Evolutionary conservation across 2,888 invertebrate species (phyloP).

Genomic region (Leucania comma): DNA sequence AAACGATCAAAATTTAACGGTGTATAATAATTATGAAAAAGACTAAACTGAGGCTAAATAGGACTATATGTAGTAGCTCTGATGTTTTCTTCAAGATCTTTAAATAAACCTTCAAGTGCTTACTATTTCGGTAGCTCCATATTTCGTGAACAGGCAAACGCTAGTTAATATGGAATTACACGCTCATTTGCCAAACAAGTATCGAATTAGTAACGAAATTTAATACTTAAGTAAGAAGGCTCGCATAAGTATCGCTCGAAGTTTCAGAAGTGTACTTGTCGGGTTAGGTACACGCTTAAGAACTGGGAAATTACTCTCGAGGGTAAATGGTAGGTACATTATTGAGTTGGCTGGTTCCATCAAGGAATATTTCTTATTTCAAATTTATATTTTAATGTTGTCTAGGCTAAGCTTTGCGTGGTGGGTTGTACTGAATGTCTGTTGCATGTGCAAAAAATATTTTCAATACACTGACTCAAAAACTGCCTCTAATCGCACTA

Average conservation of each 20-base stretch:
- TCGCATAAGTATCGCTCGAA: conserved; percentile 21
- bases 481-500: too few relatives aligned
- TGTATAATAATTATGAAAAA: too few relatives aligned
- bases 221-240: background rate
- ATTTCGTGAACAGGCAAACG: background rate
- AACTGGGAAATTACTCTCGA: conserved; percentile 22
- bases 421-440: too few relatives aligned
- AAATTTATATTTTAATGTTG: too few relatives aligned
- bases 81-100: background rate
- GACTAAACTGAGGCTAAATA: too few relatives aligned
- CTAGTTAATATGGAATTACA: conserved; percentile 6
- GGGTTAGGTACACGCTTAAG: conserved; percentile 4
- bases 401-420: too few relatives aligned
- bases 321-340: conserved; percentile 13
- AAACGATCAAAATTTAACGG: too few relatives aligned
- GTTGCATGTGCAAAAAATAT: too few relatives aligned
- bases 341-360: background rate
- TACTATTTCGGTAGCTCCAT: background rate
- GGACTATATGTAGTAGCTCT: too few relatives aligned
- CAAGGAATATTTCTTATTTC: background rate
- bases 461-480: too few relatives aligned
- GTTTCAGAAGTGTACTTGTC: conserved; percentile 12
- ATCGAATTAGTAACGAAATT: conserved; percentile 8
- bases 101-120: background rate
- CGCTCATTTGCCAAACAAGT: conserved; percentile 7